Conservation (phyloP, 2,113 vertebrate genomes). For the Rostratula benghalensis region DNA sequence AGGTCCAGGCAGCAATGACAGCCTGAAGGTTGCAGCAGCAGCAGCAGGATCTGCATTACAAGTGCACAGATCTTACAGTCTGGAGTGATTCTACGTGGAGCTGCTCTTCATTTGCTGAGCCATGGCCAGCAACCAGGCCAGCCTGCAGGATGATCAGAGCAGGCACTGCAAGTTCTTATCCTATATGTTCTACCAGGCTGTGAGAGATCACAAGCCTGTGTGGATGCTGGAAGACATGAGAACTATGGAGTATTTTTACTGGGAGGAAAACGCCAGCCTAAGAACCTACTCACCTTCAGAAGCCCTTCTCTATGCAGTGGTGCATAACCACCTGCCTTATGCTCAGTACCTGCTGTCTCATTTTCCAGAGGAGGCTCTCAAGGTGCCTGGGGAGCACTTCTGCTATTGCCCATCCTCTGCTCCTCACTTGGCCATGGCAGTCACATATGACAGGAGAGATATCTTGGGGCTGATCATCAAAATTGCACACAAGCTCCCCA, state of each 20-base stretch:
- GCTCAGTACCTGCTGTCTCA: conserved; percentile 83
- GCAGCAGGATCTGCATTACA: conserved; percentile 62
- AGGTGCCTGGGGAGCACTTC: conserved; percentile 83
- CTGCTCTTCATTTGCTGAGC: conserved; percentile 42
- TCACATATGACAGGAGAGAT: conserved; percentile 84
- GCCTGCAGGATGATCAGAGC: conserved; percentile 70
- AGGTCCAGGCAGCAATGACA: conserved; percentile 62
- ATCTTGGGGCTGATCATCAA: conserved; percentile 85
- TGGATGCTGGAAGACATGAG: conserved; percentile 92
- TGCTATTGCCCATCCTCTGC: conserved; percentile 83
- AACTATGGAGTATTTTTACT: conserved; percentile 86
- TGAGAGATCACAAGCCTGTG: conserved; percentile 86
- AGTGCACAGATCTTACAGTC: conserved; percentile 33
- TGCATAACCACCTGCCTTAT: conserved; percentile 87
- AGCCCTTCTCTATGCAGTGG: conserved; percentile 88
- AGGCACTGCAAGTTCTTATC: conserved; percentile 79
- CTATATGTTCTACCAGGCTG: conserved; percentile 87
- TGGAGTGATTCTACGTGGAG: conserved; percentile 48
- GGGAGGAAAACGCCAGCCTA: conserved; percentile 77
- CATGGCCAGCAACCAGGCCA: conserved; percentile 72
- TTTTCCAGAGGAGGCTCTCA: conserved; percentile 82
- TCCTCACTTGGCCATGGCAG: conserved; percentile 84
- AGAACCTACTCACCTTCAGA: conserved; percentile 85
- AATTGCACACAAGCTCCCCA: conserved; percentile 77
- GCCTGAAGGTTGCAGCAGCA: conserved; percentile 71